Evolutionary conservation across 2,113 vertebrate genomes (phyloP).

Genomic region (Panurus biarmicus): DNA sequence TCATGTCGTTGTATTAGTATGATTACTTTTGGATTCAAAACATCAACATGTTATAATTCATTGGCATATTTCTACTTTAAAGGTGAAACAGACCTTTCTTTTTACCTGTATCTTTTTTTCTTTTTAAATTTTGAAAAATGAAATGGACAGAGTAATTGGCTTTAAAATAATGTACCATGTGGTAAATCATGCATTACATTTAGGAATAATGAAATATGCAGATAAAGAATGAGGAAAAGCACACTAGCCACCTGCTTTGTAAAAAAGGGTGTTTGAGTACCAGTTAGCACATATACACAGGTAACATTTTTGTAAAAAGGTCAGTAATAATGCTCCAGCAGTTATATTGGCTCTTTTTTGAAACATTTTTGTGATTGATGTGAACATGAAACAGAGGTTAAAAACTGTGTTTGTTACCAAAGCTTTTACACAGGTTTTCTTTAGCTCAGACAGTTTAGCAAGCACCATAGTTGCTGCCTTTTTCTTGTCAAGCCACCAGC

Average conservation of each 20-base stretch:
- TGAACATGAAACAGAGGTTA: not conserved
- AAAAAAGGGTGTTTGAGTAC: not conserved
- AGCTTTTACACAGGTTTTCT: not conserved
- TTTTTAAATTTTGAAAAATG: not conserved
- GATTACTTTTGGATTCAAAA: not conserved
- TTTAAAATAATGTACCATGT: not conserved
- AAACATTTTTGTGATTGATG: not conserved
- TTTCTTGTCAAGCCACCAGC: not conserved
- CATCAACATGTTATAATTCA: not conserved
- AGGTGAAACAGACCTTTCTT: not conserved
- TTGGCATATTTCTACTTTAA: not conserved
- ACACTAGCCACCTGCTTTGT: not conserved
- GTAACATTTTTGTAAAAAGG: not conserved
- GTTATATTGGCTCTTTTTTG: not conserved
- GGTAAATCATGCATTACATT: not conserved
- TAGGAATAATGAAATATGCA: not conserved
- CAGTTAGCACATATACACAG: not conserved
- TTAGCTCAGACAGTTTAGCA: not conserved
- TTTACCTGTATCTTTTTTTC: not conserved
- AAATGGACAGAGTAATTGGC: not conserved
- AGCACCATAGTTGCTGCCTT: not conserved
- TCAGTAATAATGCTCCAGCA: not conserved
- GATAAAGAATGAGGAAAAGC: not conserved
- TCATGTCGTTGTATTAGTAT: not conserved
- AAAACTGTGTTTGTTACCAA: not conserved